Conservation (phyloP, 2,113 vertebrate genomes). For the Aptenodytes forsteri region DNA sequence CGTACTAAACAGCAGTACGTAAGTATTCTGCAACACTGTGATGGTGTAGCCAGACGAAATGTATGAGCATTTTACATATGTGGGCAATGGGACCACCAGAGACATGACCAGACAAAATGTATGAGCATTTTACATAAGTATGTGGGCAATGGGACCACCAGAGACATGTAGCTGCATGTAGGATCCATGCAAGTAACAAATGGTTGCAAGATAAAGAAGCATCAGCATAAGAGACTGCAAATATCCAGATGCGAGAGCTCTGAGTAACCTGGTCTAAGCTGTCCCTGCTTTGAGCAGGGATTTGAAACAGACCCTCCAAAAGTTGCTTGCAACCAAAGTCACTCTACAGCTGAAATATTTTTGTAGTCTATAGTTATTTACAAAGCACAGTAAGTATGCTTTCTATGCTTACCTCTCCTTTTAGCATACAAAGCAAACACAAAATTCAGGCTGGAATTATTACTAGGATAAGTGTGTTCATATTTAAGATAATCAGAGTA, state of each 20-base stretch:
- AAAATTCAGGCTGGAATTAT: not conserved
- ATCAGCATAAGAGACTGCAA: not conserved
- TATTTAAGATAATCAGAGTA: not conserved
- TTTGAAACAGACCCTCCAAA: not conserved
- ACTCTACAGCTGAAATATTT: not conserved
- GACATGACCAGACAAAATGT: not conserved
- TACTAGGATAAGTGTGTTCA: not conserved
- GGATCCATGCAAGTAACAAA: not conserved
- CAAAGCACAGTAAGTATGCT: not conserved
- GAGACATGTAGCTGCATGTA: not conserved
- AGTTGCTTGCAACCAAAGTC: not conserved
- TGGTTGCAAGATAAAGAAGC: not conserved
- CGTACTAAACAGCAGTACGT: not conserved
- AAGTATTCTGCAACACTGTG: not conserved
- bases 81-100: not conserved
- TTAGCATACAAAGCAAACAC: not conserved
- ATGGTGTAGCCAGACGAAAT: not conserved
- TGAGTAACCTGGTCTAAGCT: not conserved
- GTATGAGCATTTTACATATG: not conserved
- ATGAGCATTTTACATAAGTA: not conserved
- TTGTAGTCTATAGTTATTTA: not conserved
- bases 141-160: not conserved
- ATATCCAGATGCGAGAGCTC: not conserved
- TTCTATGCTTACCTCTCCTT: not conserved
- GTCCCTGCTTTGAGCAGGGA: not conserved